Evolutionary conservation across 1,140 invertebrate genomes (phyloP).

Genomic region (Eciton burchellii): DNA sequence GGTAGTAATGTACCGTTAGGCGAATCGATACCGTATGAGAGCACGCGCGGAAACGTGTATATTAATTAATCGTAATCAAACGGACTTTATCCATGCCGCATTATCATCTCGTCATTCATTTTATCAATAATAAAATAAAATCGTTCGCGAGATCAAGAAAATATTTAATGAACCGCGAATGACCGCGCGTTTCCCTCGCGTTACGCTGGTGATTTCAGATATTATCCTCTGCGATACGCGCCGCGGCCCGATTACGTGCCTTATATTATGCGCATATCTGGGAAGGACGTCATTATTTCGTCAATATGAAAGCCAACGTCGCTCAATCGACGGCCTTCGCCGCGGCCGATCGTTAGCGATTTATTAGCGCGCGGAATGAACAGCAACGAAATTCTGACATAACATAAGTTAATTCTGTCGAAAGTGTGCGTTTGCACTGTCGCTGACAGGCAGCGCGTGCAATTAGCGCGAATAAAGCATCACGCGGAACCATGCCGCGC

Average conservation of each 20-base stretch:
- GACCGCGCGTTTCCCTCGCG: not conserved
- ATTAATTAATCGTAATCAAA: conserved; percentile 46
- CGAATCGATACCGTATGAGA: conserved; percentile 4
- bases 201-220: not conserved
- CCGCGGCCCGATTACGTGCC: too few relatives aligned
- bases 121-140: not conserved
- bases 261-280: too few relatives aligned
- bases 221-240: too few relatives aligned
- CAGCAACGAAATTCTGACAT: not conserved
- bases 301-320: not conserved
- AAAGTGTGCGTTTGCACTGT: conserved; percentile 12
- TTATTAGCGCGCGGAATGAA: conserved; percentile 37
- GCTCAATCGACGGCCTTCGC: too few relatives aligned
- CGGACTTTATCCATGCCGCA: not conserved
- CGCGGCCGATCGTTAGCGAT: too few relatives aligned
- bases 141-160: not conserved
- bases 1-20: not conserved
- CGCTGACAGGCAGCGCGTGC: conserved; percentile 13
- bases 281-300: not conserved
- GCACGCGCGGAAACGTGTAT: not conserved
- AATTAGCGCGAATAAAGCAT: conserved; percentile 40
- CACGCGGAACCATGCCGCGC: not conserved
- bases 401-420: not conserved
- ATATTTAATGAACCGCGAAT: conserved; percentile 21
- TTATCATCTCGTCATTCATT: conserved; percentile 27